Evolutionary conservation across 2,797 vertebrate genomes (phyloP), one percentile per base, ranked within the genome.

Genomic region (Acestrorhynchus altus): DNA sequence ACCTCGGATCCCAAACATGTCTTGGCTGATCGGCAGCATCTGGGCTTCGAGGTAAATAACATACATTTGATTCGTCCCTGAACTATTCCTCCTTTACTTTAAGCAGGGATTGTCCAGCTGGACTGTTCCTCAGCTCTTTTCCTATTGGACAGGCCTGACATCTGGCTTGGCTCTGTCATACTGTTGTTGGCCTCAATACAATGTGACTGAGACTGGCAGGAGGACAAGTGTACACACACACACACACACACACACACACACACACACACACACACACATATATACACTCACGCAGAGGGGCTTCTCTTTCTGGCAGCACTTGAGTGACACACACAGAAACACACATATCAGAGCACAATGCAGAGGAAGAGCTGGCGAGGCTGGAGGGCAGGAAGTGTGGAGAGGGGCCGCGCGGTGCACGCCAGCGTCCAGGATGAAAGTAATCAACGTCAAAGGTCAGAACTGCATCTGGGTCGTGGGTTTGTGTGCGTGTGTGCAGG

Each of bases 371-470:
- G 77, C 35, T 4, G 12, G 8, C 61, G 65, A 82, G 68, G 78
- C 79, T 78, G 83, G 18, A 24, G 68, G 49, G 46, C 60, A 86
- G 84, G 83, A 87, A 78, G 59, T 70, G 61, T 81, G 51, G 22
- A 75, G 47, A 49, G 46, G 68, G 40, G 12, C 79, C 75, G 64
- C 65, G 73, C 61, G 56, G 54, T 39, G 51, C 47, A 69, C 40
- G 63, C 13, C 46, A 66, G 47, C 31, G 67, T 22, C 42, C 15
- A 20, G 80, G 78, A 87, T 86, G 77, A 87, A 89, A 89, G 83
- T 49, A 65, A 47, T 13, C 8, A 57, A 79, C 78, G 82, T 87
- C 60, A 81, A 59, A 81, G 81, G 84, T 85, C 83, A 82, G 46
- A 44, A 47, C 74, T 76, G 70, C 84, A 79, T 83, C 77, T 86